A percentile compares a stretch with the other conserved stretches of the same genome.
phyloP scores from a whole-genome alignment of 2,113 vertebrate genomes.

The Lepus timidus region DNA sequence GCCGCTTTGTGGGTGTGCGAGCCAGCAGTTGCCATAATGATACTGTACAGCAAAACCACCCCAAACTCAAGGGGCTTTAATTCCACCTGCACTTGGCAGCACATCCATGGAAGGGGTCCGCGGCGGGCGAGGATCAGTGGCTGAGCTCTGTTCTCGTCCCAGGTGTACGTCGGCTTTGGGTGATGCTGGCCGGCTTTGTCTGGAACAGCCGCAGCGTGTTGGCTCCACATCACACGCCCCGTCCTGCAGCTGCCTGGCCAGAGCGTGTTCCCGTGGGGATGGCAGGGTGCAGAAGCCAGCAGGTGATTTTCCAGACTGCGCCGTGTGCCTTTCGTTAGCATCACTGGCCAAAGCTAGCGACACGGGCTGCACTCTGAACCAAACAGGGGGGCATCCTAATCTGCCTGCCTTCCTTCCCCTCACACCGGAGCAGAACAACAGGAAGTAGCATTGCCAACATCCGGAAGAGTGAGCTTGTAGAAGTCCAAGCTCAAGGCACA shows the following conservation, averaged over 20 bases:
- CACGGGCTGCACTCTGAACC: not conserved
- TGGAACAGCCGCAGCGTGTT: accelerated
- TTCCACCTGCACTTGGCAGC: no score
- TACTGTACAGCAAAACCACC: not conserved
- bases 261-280: not conserved
- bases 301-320: not conserved
- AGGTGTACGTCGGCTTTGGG: not conserved
- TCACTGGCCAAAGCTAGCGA: not conserved
- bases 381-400: not conserved
- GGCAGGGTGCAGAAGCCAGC: not conserved
- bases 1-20: not conserved
- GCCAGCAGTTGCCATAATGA: not conserved
- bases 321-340: not conserved
- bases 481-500: not conserved
- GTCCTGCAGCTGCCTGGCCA: not conserved
- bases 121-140: no score
- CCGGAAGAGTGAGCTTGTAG: no score
- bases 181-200: not conserved
- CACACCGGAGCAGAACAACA: no score
- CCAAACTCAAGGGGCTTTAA: not conserved
- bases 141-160: not conserved
- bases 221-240: accelerated
- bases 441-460: no score
- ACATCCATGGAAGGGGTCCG: no score
- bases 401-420: no score